phyloP scores from a whole-genome alignment of 2,113 vertebrate genomes.

The Neogobius melanostomus region DNA sequence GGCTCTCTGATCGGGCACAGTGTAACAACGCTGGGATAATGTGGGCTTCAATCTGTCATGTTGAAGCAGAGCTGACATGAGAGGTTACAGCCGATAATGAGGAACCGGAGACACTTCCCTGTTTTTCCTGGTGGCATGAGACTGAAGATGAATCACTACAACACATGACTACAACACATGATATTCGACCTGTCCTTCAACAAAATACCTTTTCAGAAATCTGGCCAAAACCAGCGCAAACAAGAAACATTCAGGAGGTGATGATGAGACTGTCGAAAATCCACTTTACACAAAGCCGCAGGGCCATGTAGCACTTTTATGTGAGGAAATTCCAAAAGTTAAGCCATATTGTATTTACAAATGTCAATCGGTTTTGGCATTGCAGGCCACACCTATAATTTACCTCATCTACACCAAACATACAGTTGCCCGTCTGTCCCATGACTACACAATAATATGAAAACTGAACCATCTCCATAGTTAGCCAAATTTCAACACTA shows the following conservation, averaged over 20 bases:
- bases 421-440: no score
- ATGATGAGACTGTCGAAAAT: background rate
- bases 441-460: no score
- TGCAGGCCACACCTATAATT: no score
- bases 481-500: no score
- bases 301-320: background rate
- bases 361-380: no score
- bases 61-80: background rate
- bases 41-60: background rate
- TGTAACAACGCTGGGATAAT: background rate
- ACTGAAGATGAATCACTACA: conserved; percentile 24
- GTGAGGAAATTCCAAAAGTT: background rate
- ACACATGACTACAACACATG: background rate
- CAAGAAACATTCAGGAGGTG: background rate
- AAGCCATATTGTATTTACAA: background rate
- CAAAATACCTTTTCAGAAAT: background rate
- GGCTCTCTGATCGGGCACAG: background rate
- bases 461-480: no score
- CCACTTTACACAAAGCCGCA: background rate
- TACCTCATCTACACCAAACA: no score
- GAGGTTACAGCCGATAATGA: background rate
- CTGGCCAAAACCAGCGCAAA: background rate
- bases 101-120: conserved; percentile 4
- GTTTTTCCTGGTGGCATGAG: background rate
- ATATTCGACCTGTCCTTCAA: conserved; percentile 7